Evolutionary conservation across 2,113 vertebrate species (phyloP).

Genomic region (Centropus bengalensis): DNA sequence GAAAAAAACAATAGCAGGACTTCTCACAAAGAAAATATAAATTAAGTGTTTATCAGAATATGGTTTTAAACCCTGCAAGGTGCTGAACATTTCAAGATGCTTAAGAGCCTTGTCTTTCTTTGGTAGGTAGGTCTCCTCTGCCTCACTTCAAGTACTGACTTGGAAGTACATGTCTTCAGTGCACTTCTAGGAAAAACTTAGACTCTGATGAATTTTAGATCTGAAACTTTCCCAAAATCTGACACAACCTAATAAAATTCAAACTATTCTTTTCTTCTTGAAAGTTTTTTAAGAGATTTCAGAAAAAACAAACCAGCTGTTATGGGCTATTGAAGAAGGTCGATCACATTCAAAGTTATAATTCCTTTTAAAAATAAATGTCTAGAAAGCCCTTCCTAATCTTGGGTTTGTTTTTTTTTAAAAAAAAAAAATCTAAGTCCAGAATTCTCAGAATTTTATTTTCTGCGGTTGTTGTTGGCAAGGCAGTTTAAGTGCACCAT

Average conservation of each 20-base stretch:
- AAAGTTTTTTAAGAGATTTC: neutral
- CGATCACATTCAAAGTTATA: neutral
- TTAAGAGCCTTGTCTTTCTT: neutral
- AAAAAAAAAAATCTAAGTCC: neutral
- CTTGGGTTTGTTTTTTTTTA: neutral
- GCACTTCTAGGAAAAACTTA: neutral
- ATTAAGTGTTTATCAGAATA: neutral
- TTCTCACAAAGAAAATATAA: neutral
- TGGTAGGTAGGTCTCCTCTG: neutral
- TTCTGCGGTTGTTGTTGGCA: neutral
- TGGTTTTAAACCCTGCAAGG: neutral
- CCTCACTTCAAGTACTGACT: neutral
- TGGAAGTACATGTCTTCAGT: neutral
- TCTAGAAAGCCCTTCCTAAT: neutral
- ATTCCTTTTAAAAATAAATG: neutral
- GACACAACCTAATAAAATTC: neutral
- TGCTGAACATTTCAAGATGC: neutral
- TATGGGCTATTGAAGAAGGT: neutral
- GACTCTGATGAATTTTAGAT: neutral
- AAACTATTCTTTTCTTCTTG: neutral
- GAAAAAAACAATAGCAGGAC: neutral
- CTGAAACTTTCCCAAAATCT: neutral
- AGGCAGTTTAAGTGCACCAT: neutral
- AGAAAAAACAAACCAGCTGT: neutral
- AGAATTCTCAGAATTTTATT: neutral